Evolutionary conservation across 2,888 invertebrate genomes (phyloP), one percentile per base, ranked within the genome.

Genomic region (Protula sp.): DNA sequence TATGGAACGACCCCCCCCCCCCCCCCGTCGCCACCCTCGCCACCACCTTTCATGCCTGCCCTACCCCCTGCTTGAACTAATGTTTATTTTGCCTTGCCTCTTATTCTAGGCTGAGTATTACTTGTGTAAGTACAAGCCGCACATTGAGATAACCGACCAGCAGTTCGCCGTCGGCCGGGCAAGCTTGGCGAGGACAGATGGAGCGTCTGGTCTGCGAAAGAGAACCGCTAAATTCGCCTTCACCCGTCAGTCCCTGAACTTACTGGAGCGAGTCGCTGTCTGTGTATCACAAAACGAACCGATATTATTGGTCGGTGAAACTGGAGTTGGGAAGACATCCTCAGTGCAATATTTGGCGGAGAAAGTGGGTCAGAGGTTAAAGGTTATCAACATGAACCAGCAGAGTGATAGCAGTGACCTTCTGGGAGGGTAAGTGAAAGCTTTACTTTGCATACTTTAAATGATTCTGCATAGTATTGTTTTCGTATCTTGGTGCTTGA

Each of bases 341-440:
- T 88, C 91, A 0, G 87, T 99, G 1, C 98, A 98, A 78, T 93
- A 91, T 81, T 83, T 98, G 58, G 92, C 97, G 0, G 86, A 87
- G 63, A 87, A 89, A 67, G 87, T 91, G 0, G 89, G 91, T 0
- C 89, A 91, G 69, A 91, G 89, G 74, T 84, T 99, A 30, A 85
- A 90, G 30, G 97, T 98, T 0, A 91, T 99, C 28, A 99, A 99
- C 78, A 92, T 99, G 92, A 99, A 97, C 77, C 97, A 99, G 76
- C 98, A 99, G 77, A 97, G 94, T 52, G 99, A 99, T 82, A 92
- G 92, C 5, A 89, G 93, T 0, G 99, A 99, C 83, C 85, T 99
- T 47, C 85, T 99, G 0, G 99, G 99, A 59, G 98, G 99, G 65
- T 81, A 63, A 68, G 75, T 62, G 3, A 38, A 19, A n/a, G n/a